Conservation (phyloP, 2,113 vertebrate species). For the Myrmecobius fasciatus region DNA sequence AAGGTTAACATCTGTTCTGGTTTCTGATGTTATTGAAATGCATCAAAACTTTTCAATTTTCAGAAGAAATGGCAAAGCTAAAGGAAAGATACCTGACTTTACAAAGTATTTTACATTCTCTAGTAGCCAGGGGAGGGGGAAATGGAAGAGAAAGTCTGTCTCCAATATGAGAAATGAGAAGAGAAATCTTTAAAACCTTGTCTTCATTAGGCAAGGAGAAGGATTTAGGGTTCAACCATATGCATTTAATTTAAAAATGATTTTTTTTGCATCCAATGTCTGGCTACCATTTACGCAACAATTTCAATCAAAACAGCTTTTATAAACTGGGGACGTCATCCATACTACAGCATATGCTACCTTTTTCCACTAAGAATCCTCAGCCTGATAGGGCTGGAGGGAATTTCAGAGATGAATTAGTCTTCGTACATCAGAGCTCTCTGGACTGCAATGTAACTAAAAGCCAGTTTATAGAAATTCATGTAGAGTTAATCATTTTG, state of each 20-base stretch:
- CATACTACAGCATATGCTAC: neutral
- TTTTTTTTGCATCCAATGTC: neutral
- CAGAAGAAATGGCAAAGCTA: constrained; percentile 44
- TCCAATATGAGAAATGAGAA: constrained; percentile 47
- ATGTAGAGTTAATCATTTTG: neutral
- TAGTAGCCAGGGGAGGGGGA: constrained; percentile 18
- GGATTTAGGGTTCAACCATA: constrained; percentile 15
- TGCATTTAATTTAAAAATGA: constrained; percentile 41
- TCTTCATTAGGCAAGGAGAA: constrained; percentile 10
- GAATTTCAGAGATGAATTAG: neutral
- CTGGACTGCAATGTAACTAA: neutral
- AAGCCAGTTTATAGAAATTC: neutral
- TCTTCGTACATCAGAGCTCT: neutral
- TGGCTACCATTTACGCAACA: neutral
- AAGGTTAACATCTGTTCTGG: constrained; percentile 70
- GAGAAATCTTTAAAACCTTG: constrained; percentile 6
- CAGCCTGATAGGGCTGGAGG: neutral
- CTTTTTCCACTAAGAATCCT: neutral
- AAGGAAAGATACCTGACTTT: constrained; percentile 27
- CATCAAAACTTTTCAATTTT: constrained; percentile 54
- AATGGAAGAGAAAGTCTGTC: constrained; percentile 23
- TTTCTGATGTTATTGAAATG: constrained; percentile 56
- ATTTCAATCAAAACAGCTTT: neutral
- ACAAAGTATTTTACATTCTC: constrained; percentile 42
- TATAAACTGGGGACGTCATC: neutral